Evolutionary conservation across 1,140 invertebrate species (phyloP), one percentile per base, ranked within the genome.

Genomic region (Drosophila murphyi): DNA sequence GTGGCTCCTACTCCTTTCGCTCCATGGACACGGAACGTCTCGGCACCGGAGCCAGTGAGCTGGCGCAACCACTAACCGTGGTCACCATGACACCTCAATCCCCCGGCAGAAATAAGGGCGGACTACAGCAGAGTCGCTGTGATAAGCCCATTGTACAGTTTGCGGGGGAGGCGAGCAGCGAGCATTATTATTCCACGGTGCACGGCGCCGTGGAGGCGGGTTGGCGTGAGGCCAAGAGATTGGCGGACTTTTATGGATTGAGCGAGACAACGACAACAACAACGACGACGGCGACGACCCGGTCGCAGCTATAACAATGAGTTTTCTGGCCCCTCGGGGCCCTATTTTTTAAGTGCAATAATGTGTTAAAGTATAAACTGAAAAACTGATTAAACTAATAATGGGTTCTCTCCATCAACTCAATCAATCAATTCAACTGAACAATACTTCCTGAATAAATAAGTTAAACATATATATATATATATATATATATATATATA

Each of bases 171-270:
- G 96, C 96, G 0, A 96, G 95, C 2, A 95, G 95, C 61, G 91
- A 94, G 39, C 93, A 94, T 76, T 95, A 94, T 83, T 97, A 95
- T 89, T 96, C 95, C 8, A 96, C 96, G 1, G 96, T 96, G 0
- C 97, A 98, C 91, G 97, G 97, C 8, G 97, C 97, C 1, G 93
- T 97, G 2, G 95, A 96, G 92, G 94, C 95, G 6, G 97, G 97
- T 0, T 96, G 95, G 92, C 93, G 96, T 70, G 97, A 97, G 92
- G 96, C 96, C 5, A 93, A 96, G 6, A 76, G 92, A 6, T 31
- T 92, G 8, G 89, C 81, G 0, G 87, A 90, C 3, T 91, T 92
- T 31, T 92, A 92, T 52, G 85, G 91, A 10, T 34, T 79, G 4
- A 68, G 20, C 4, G 29, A 64, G 2, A 45, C 65, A 3, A 60